Evolutionary conservation across 1,140 invertebrate species (phyloP), one percentile per base, ranked within the genome.

Genomic region (Nephotettix cincticeps): DNA sequence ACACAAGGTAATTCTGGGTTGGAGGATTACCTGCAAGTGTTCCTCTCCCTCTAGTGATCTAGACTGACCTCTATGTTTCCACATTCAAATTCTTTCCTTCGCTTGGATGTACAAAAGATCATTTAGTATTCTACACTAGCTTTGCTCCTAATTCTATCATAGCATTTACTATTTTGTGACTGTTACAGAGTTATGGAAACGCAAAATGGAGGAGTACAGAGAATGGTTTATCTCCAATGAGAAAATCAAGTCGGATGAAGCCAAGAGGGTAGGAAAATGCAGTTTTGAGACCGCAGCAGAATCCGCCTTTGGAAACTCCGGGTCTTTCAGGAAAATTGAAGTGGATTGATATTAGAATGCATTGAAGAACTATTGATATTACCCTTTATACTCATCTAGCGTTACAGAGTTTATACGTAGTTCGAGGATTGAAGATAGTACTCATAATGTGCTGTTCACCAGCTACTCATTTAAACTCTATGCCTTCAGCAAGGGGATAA

Each of bases 191-290:
- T 75, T 75, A 69, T 84, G 81, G 81, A 68, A 73, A 9, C 67
- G 80, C 58, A 82, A 82, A 61, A 65, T 83, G 43, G 71, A 77
- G 1, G 77, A 79, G n/a, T 79, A 81, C 75, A 73, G 79, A 54
- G 79, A 82, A 68, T 84, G 83, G 82, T 81, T 83, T 54, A 51
- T 81, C 27, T 75, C 78, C 19, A 79, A 83, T 70, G 78, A 82
- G 72, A 76, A 76, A 40, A 58, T 79, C 9, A 74, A 74, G 32
- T 76, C 77, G 4, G 77, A 83, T 74, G 81, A 84, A 72, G 78
- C 75, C 3, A 79, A 80, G 58, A 78, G 81, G n/a, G 75, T 78
- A 3, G 80, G 79, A 58, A 76, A 77, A 58, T 74, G 71, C 4
- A 74, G 73, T 13, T 72, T 77, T 21, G 69, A 75, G 28, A 64